Evolutionary conservation across 2,113 vertebrate species (phyloP).

Genomic region (Apus apus): DNA sequence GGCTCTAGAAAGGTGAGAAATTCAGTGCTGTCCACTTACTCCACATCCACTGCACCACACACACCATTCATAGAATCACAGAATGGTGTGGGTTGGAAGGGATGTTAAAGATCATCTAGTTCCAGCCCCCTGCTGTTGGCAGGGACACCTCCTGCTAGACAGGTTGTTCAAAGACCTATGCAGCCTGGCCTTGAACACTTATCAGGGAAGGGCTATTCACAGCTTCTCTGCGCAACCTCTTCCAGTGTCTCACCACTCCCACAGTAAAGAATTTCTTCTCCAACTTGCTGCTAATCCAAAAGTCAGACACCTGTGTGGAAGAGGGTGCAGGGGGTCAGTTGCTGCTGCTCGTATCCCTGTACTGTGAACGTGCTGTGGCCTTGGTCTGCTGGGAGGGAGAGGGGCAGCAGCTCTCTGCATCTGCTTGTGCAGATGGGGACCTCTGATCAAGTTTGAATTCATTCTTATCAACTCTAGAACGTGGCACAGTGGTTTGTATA

Average conservation of each 20-base stretch:
- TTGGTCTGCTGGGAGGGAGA: background rate
- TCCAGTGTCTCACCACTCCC: no score
- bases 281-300: background rate
- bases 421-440: fast-evolving
- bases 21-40: background rate
- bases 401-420: background rate
- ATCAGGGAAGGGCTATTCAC: no score
- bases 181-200: no score
- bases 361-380: background rate
- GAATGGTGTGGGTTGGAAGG: no score
- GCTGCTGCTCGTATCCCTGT: fast-evolving
- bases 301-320: background rate
- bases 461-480: background rate
- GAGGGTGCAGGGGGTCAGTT: background rate
- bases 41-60: fast-evolving
- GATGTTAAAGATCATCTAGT: no score
- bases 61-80: background rate
- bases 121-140: no score
- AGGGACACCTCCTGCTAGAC: no score
- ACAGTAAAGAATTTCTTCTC: background rate
- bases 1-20: background rate
- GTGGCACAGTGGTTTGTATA: background rate
- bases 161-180: no score
- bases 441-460: background rate
- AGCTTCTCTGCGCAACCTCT: no score